phyloP scores from a whole-genome alignment of 2,113 vertebrate genomes.

The Fulica atra region DNA sequence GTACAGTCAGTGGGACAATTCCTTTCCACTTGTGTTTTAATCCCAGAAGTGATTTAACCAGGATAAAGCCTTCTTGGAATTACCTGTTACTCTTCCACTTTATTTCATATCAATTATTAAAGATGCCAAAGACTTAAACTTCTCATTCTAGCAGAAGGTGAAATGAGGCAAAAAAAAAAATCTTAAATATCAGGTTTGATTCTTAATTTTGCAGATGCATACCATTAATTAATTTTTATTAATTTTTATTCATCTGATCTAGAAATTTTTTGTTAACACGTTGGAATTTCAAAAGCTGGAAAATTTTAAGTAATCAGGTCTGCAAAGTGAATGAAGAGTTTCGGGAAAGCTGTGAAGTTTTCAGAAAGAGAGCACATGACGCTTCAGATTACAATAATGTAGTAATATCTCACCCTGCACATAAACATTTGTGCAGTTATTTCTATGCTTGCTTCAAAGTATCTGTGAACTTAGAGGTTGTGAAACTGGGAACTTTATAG shows the following conservation, averaged over 20 bases:
- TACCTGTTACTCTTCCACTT: background rate
- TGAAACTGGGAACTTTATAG: background rate
- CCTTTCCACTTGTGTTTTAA: background rate
- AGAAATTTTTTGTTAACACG: conserved; percentile 78
- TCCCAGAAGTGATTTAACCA: background rate
- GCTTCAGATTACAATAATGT: conserved; percentile 66
- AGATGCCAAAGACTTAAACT: background rate
- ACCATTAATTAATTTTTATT: background rate
- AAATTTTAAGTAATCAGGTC: conserved; percentile 74
- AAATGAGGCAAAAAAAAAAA: background rate
- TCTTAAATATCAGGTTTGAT: background rate
- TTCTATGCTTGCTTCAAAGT: background rate
- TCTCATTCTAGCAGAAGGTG: background rate
- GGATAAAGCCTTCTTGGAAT: background rate
- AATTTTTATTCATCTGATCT: background rate
- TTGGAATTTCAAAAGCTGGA: conserved; percentile 81
- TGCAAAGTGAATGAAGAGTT: conserved; percentile 73
- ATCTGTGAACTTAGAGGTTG: background rate
- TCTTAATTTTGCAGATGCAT: background rate
- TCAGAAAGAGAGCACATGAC: conserved; percentile 70
- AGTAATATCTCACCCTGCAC: conserved; percentile 49
- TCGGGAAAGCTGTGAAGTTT: conserved; percentile 67
- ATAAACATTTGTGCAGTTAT: background rate
- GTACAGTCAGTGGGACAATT: background rate
- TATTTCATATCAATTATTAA: background rate